These are phyloP conservation scores for Cephus sareptanus DNA, from an alignment of 2,888 invertebrate genomes.

Conservation along the genomic window DNA sequence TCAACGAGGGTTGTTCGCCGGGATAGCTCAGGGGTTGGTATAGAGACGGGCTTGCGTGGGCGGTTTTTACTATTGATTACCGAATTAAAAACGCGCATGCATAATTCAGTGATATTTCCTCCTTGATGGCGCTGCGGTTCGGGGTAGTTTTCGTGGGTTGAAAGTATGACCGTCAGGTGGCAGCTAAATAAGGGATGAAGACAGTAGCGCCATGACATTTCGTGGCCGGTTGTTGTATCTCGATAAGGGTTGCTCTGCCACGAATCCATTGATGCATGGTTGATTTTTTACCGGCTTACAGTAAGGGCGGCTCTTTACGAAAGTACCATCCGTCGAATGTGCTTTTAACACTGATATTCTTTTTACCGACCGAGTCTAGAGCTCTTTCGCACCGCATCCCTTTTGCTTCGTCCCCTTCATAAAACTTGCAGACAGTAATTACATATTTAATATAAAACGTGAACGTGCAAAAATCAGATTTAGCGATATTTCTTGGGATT, in stretches of 20 bases:
- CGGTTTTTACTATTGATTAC: slow-evolving; percentile 63
- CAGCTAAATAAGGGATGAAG: background rate
- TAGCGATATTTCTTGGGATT: too few species aligned
- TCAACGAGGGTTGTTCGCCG: slow-evolving; percentile 39
- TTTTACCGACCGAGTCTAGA: background rate
- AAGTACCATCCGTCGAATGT: background rate
- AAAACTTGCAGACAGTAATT: background rate
- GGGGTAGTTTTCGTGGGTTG: slow-evolving; percentile 1
- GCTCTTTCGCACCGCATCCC: background rate
- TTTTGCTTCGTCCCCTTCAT: background rate
- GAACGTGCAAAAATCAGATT: background rate
- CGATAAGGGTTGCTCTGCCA: background rate
- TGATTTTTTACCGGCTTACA: slow-evolving; percentile 13
- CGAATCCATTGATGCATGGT: slow-evolving; percentile 14
- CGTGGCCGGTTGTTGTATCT: background rate
- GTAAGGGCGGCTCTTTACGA: slow-evolving; percentile 9
- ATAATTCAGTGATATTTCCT: slow-evolving; percentile 55
- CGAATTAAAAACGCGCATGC: slow-evolving; percentile 63
- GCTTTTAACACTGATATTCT: background rate
- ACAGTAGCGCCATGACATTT: background rate
- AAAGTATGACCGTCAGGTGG: background rate
- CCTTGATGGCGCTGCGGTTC: slow-evolving; percentile 8
- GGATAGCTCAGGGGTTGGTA: slow-evolving; percentile 38
- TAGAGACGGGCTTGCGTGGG: slow-evolving; percentile 41
- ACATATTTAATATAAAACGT: background rate